These are phyloP conservation scores for Anaspis maculata DNA, from an alignment of 2,888 invertebrate species.

Conservation along the genomic window DNA sequence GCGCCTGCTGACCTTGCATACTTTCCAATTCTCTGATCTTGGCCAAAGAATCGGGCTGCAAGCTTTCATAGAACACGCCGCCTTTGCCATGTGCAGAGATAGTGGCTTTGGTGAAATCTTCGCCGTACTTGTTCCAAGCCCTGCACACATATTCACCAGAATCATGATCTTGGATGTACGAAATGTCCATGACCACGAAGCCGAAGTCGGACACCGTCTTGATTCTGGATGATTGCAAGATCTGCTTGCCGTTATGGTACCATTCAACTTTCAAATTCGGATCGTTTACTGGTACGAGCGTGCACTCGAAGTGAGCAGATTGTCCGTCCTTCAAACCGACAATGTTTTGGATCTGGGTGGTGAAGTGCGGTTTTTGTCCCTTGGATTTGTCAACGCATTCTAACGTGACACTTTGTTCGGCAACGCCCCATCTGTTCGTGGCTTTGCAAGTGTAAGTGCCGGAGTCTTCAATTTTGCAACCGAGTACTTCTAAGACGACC, in stretches of 20 bases:
- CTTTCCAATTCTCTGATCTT: conserved; percentile 81
- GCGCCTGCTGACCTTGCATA: conserved; percentile 57
- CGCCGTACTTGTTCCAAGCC: conserved; percentile 85
- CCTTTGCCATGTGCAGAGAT: conserved; percentile 76
- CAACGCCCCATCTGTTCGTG: conserved; percentile 81
- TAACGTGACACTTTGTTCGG: conserved; percentile 75
- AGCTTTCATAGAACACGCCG: conserved; percentile 79
- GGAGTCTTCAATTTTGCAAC: conserved; percentile 87
- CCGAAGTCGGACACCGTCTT: conserved; percentile 94
- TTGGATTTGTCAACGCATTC: conserved; percentile 77
- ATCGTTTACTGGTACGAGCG: conserved; percentile 87
- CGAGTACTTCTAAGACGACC: conserved; percentile 92
- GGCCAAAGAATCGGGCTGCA: conserved; percentile 86
- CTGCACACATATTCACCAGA: conserved; percentile 89
- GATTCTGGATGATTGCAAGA: conserved; percentile 82
- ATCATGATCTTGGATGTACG: conserved; percentile 89
- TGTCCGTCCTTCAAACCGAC: conserved; percentile 86
- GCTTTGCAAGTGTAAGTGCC: conserved; percentile 85
- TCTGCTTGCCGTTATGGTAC: conserved; percentile 88
- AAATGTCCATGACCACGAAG: conserved; percentile 88
- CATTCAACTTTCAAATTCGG: conserved; percentile 92
- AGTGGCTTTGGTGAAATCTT: conserved; percentile 79
- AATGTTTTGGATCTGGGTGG: conserved; percentile 76
- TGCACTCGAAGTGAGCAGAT: conserved; percentile 92
- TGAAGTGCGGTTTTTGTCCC: conserved; percentile 82